phyloP scores from a whole-genome alignment of 2,888 invertebrate genomes.

The Graphium colonna region DNA sequence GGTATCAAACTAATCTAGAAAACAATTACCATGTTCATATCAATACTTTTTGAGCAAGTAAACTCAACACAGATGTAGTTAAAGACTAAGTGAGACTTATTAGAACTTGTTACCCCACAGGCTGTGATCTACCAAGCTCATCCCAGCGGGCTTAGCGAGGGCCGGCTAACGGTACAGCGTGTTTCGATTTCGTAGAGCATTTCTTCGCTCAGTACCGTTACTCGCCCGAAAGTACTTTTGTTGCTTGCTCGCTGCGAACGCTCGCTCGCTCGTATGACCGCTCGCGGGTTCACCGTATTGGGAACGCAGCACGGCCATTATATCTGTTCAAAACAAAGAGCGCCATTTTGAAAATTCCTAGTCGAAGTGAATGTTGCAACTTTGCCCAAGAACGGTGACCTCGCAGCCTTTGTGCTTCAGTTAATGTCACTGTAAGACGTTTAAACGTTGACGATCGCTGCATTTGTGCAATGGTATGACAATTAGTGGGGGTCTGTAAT shows the following conservation, averaged over 20 bases:
- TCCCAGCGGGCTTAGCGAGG: constrained; percentile 64
- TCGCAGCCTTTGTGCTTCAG: constrained; percentile 30
- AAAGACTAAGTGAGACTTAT: too few species aligned
- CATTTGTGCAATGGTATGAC: constrained; percentile 3
- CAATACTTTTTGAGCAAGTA: too few species aligned
- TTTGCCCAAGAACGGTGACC: constrained; percentile 40
- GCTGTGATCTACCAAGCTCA: constrained; percentile 63
- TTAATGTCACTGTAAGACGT: too few species aligned
- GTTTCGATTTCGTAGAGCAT: constrained; percentile 81
- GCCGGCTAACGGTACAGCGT: constrained; percentile 74
- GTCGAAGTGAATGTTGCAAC: constrained; percentile 33
- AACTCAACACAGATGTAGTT: neutral
- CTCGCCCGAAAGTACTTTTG: constrained; percentile 77
- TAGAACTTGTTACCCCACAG: constrained; percentile 17
- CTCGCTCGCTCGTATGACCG: constrained; percentile 53
- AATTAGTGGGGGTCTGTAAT: too few species aligned
- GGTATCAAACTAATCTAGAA: too few species aligned
- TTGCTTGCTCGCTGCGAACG: constrained; percentile 49
- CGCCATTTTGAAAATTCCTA: constrained; percentile 50
- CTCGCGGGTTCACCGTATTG: constrained; percentile 70
- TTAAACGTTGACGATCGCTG: too few species aligned
- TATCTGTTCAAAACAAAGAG: constrained; percentile 61
- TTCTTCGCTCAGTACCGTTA: constrained; percentile 77
- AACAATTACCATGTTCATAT: too few species aligned
- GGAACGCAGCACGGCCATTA: constrained; percentile 60